These are phyloP conservation scores for Drosophila athabasca DNA, from an alignment of 1,140 invertebrate species.

Conservation along the genomic window DNA sequence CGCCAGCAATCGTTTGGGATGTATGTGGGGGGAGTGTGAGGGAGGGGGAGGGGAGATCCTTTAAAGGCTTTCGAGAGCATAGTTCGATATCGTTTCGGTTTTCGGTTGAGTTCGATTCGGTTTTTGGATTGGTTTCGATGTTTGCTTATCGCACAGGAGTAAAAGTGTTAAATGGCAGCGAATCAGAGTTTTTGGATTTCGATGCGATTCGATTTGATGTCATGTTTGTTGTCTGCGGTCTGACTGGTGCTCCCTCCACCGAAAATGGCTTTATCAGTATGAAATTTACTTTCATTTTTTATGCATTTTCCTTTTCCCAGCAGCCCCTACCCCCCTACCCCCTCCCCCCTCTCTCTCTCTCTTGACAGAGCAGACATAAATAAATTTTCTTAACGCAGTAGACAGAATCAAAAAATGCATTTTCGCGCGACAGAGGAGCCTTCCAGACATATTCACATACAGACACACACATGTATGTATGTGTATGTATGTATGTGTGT, in stretches of 20 bases:
- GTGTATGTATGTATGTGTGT: slow-evolving; percentile 29
- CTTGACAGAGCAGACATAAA: slow-evolving; percentile 45
- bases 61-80: slow-evolving; percentile 66
- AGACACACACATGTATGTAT: slow-evolving; percentile 32
- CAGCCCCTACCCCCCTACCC: too few relatives aligned
- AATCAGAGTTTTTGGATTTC: slow-evolving; percentile 41
- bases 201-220: slow-evolving; percentile 56
- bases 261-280: slow-evolving; percentile 65
- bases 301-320: slow-evolving; percentile 20
- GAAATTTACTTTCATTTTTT: slow-evolving; percentile 59
- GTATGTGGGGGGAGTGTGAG: too few relatives aligned
- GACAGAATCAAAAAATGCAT: slow-evolving; percentile 49
- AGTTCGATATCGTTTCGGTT: slow-evolving; percentile 49
- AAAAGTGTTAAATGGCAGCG: slow-evolving; percentile 73
- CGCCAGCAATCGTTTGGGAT: slow-evolving; percentile 12
- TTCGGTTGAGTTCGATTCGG: slow-evolving; percentile 1
- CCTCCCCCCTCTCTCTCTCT: not conserved
- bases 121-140: slow-evolving; percentile 21
- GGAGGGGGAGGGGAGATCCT: slow-evolving; percentile 39
- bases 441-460: slow-evolving; percentile 50
- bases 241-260: slow-evolving; percentile 20
- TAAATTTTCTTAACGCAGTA: slow-evolving; percentile 57
- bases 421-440: slow-evolving; percentile 19
- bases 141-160: slow-evolving; percentile 34
- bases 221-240: slow-evolving; percentile 44